Evolutionary conservation across 2,113 vertebrate genomes (phyloP), one percentile per base, ranked within the genome.

Genomic region (Gymnobelideus leadbeateri): DNA sequence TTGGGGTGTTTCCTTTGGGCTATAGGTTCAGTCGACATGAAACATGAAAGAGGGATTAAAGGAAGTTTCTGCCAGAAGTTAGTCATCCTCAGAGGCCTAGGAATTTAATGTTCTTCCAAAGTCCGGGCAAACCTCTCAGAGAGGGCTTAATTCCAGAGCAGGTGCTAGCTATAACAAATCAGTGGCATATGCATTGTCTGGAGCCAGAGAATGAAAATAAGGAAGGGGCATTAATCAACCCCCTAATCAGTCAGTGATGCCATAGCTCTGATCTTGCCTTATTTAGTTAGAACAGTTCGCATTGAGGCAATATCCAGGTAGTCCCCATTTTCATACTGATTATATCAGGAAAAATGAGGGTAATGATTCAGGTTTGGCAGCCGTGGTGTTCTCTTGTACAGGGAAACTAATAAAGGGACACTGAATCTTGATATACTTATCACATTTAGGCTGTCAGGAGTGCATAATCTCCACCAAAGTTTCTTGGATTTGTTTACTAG

Each of bases 351-450:
- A 99, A 98, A 98, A 99, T 98, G 97, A 98, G 95, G 91, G 94
- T 97, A 98, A 98, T 98, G 98, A 99, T 98, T 98, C 98, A 98
- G 96, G 92, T 98, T 98, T 99, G 98, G 98, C 98, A 98, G 98
- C 92, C 97, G 96, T 68, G 51, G 96, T 96, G 91, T 97, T 98
- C 94, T 97, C 96, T 91, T 97, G 94, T 92, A 89, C 96, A 92
- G 97, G 98, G 98, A 98, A 98, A 98, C 98, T 98, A 98, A 99
- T 98, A 98, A 98, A 98, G 90, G 96, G 97, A 98, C 97, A 98
- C 97, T 98, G 98, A 98, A 99, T 99, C 98, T 99, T 99, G 97
- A 98, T 99, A 97, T 98, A 98, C 97, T 97, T 98, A 98, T 98
- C 98, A 98, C 97, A 98, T 95, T 98, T 97, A 93, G 97, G 93